Evolutionary conservation across 2,797 vertebrate species (phyloP), one percentile per base, ranked within the genome.

Genomic region (Carcharodon carcharias): DNA sequence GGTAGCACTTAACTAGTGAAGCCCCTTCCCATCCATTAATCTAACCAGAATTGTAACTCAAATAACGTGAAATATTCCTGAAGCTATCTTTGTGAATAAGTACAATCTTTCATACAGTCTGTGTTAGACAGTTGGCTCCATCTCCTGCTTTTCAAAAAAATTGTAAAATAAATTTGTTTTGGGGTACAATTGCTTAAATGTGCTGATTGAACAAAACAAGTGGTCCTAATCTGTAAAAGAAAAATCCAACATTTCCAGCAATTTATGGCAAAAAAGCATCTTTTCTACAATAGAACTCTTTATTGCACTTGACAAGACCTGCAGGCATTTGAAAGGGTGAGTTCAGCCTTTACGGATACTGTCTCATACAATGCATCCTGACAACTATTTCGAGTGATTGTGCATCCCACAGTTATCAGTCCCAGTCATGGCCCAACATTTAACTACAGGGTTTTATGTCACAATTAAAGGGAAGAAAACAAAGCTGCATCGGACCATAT

Each of bases 271-370:
- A 56, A 71, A 54, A 71, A 1, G 67, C 26, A 12, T 71, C 67
- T 58, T 16, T 31, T 56, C 69, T 95, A 95, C 94, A 71, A 95
- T 77, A 35, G 94, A 95, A 77, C 28, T 77, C 69, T 58, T 95
- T 73, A 95, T n/a, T 95, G 65, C 28, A 95, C 26, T 35, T 95
- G 67, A 95, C 91, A 95, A 54, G 45, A 95, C 69, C 69, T 95
- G 69, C 50, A 71, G 67, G 26, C 65, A 95, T 93, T 93, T 45
- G 65, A 50, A 54, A 95, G 35, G 50, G 73, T 56, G 69, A 50
- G 67, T 73, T 77, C 2, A 23, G 45, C 31, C 54, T 95, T 77
- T 77, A 73, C 69, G 35, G 31, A 28, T 5, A 31, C 50, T n/a
- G 45, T 56, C 94, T 35, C 5, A 31, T 56, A 95, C 65, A 95